Evolutionary conservation across 2,113 vertebrate genomes (phyloP), one percentile per base, ranked within the genome.

Genomic region (Himantopus leucocephalus): DNA sequence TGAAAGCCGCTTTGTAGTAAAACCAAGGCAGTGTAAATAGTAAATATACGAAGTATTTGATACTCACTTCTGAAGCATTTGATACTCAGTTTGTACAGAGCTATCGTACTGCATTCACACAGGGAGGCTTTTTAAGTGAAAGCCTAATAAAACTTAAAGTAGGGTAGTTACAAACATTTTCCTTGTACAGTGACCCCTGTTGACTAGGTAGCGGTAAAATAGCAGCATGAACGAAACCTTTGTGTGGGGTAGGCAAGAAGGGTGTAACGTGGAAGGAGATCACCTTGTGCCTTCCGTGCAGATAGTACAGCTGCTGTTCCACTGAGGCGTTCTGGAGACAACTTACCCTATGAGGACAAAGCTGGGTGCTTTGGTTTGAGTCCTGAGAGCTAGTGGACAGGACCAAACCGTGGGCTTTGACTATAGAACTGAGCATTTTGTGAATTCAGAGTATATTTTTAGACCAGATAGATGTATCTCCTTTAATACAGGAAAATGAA

Each of bases 241-340:
- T 85, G 85, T 81, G 2, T n/a, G n/a, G 62, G 60, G 34, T 4
- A 22, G 71, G 67, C 15, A 3, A 29, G 80, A 21, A 8, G 64
- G 2, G 47, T n/a, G 63, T 10, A 23, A 4, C 1, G 15, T 13
- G 64, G 6, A 17, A 55, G 77, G 68, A 76, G 71, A 29, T 74
- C 45, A 6, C 26, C 20, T 18, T 5, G 24, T 50, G 5, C 81
- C 56, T 24, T 14, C 1, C 0, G 21, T 43, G 79, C 55, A 21
- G 50, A 14, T 29, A 39, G 48, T n/a, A 3, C n/a, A 10, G 66
- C 67, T 50, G 39, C 64, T 88, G 59, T 22, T 10, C 55, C 55
- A 5, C 1, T 5, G n/a, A 22, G 22, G 21, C 3, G 0, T 43
- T 58, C 56, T 75, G 66, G 66, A 58, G 43, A 16, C 3, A 0